Percentiles rank a stretch among this genome's conserved stretches.
These are phyloP conservation scores for Standfussiana lucernea DNA, from an alignment of 2,888 invertebrate species.

Conservation along the genomic window DNA sequence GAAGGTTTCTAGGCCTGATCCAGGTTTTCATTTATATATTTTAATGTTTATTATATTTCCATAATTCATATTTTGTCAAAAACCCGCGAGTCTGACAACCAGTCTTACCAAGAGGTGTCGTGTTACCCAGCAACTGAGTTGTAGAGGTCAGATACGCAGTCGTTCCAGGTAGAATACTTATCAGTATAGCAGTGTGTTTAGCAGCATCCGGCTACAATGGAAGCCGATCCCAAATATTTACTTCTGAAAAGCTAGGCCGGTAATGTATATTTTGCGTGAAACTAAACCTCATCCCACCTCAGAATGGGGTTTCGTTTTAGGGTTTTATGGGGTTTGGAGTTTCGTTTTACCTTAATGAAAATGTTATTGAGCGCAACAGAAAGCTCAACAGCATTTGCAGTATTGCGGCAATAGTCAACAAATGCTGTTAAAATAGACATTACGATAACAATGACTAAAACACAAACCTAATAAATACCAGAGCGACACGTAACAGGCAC, in stretches of 20 bases:
- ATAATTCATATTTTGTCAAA: no score
- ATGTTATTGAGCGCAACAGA: conserved; percentile 10
- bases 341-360: background rate
- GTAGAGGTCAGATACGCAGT: background rate
- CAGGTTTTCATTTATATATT: no score
- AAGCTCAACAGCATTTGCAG: conserved; percentile 14
- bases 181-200: no score
- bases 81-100: background rate
- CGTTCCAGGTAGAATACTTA: background rate
- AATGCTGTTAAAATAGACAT: conserved; percentile 60
- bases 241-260: background rate
- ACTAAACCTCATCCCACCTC: background rate
- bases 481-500: conserved; percentile 50
- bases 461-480: conserved; percentile 62
- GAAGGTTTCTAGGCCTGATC: background rate
- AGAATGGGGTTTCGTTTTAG: background rate
- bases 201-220: background rate
- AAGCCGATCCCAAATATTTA: background rate
- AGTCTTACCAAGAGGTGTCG: background rate
- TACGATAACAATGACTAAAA: conserved; percentile 58
- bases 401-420: background rate
- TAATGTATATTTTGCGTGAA: background rate
- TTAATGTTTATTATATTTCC: no score
- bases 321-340: background rate
- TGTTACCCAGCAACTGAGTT: background rate